Conservation (phyloP, 2,113 vertebrate species). For the Puffinus mauretanicus region DNA sequence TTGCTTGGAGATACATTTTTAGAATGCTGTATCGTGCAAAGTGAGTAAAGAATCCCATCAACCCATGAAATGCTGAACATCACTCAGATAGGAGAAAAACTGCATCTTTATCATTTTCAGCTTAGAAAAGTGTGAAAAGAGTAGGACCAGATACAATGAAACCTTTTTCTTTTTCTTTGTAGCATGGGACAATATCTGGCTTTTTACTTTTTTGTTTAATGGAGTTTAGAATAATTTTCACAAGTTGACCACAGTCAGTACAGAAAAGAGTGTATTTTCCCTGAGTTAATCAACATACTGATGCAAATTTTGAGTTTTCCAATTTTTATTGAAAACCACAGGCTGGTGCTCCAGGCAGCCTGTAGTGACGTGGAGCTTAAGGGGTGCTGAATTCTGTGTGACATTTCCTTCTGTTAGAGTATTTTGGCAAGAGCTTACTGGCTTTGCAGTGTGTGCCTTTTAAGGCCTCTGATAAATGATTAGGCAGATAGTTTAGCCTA, state of each 20-base stretch:
- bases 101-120: background rate
- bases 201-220: background rate
- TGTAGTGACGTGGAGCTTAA: background rate
- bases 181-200: background rate
- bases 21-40: background rate
- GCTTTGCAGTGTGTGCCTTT: slow-evolving; percentile 26
- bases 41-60: background rate
- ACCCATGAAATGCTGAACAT: background rate
- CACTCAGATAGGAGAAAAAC: background rate
- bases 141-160: background rate
- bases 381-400: background rate
- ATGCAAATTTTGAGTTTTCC: background rate
- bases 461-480: slow-evolving; percentile 58
- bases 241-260: background rate
- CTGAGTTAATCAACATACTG: background rate
- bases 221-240: background rate
- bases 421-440: slow-evolving; percentile 46
- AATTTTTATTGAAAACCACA: background rate
- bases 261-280: background rate
- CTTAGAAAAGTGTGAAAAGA: background rate
- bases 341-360: background rate
- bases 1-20: background rate
- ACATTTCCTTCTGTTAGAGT: slow-evolving; percentile 44
- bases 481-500: slow-evolving; percentile 58
- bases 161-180: background rate